Conservation (phyloP, 2,888 invertebrate species). For the Boloria euphrosyne region DNA sequence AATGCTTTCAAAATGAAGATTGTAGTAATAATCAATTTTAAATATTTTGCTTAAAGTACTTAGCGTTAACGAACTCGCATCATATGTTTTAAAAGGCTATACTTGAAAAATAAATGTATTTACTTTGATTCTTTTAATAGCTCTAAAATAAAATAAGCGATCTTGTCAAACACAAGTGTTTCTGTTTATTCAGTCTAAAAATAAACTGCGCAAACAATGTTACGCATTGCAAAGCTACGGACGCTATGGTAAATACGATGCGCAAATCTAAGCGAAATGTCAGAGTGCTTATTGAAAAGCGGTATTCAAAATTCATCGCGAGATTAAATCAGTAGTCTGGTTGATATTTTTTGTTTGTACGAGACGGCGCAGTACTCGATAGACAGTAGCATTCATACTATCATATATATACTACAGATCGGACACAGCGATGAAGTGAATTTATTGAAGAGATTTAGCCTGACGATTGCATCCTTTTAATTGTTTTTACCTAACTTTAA, state of each 20-base stretch:
- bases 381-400: conserved; percentile 8
- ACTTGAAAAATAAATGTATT: too few relatives aligned
- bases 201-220: conserved; percentile 24
- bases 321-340: conserved; percentile 11
- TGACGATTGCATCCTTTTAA: not conserved
- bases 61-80: too few relatives aligned
- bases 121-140: too few relatives aligned
- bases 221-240: conserved; percentile 2
- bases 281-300: conserved; percentile 22
- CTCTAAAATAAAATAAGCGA: conserved; percentile 1
- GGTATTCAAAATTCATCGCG: conserved; percentile 21
- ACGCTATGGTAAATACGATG: not conserved
- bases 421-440: not conserved
- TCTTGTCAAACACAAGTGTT: conserved; percentile 21
- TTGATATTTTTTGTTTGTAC: conserved; percentile 9
- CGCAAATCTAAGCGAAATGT: conserved; percentile 10
- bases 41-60: too few relatives aligned
- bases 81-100: too few relatives aligned
- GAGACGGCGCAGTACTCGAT: conserved; percentile 14
- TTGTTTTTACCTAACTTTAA: too few relatives aligned
- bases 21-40: too few relatives aligned
- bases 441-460: conserved; percentile 5
- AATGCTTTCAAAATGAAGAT: too few relatives aligned
- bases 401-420: not conserved
- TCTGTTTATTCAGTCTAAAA: conserved; percentile 17